These are phyloP conservation scores for Pseudococcus longispinus DNA, from an alignment of 2,888 invertebrate genomes.

Conservation along the genomic window DNA sequence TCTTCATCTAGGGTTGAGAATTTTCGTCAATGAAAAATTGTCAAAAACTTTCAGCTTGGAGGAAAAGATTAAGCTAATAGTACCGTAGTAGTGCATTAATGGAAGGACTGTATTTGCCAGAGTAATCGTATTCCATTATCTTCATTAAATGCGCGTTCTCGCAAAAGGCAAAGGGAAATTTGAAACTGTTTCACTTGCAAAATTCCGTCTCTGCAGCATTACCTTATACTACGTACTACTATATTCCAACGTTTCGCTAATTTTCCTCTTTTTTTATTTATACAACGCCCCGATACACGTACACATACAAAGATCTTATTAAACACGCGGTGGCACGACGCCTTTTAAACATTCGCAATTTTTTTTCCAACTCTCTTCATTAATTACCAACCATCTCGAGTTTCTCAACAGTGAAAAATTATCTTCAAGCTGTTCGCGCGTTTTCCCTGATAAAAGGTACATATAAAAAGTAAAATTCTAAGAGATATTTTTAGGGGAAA, in stretches of 20 bases:
- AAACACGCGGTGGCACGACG: background rate
- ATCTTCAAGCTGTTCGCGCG: background rate
- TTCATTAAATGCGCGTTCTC: conserved; percentile 6
- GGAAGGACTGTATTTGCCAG: conserved; percentile 17
- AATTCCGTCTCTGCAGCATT: background rate
- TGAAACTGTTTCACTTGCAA: conserved; percentile 11
- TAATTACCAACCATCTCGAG: background rate
- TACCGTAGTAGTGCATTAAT: conserved; percentile 15
- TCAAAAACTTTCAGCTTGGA: background rate
- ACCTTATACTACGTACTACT: background rate
- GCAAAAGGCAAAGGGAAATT: background rate
- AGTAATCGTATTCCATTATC: conserved; percentile 34
- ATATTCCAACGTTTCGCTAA: background rate
- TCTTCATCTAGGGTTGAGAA: background rate
- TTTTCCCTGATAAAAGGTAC: background rate
- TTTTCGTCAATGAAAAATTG: conserved; percentile 28
- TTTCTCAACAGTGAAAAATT: conserved; percentile 14
- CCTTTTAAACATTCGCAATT: background rate
- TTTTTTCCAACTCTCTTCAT: background rate
- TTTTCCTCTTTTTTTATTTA: background rate
- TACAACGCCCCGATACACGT: background rate
- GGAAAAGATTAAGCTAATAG: conserved; percentile 24
- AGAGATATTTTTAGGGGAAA: background rate
- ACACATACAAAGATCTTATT: background rate
- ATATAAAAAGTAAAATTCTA: background rate